These are phyloP conservation scores for Pristis pectinata DNA, from an alignment of 2,797 vertebrate genomes.

Conservation along the genomic window DNA sequence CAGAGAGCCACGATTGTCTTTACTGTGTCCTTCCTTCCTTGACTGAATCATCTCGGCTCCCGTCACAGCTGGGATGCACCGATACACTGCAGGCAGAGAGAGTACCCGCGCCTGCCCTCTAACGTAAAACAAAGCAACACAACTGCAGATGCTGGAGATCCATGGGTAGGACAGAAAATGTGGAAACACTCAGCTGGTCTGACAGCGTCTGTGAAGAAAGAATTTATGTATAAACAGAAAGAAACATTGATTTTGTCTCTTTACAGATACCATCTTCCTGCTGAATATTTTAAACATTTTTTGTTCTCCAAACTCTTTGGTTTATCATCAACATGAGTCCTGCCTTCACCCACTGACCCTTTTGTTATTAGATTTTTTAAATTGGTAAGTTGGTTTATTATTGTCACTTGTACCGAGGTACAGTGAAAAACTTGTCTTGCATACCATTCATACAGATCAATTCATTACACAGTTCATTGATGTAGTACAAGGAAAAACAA, in stretches of 20 bases:
- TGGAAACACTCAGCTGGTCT: too few species aligned
- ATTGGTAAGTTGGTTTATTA: too few species aligned
- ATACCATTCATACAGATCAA: too few species aligned
- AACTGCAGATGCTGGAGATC: not conserved
- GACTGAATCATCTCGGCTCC: not conserved
- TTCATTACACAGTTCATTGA: too few species aligned
- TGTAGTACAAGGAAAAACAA: too few species aligned
- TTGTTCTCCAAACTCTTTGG: too few species aligned
- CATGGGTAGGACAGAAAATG: too few species aligned
- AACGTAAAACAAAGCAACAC: not conserved
- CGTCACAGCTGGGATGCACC: not conserved
- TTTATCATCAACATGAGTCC: not conserved
- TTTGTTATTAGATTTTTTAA: not conserved
- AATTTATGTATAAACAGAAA: too few species aligned
- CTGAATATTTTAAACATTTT: not conserved
- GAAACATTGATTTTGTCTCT: not conserved
- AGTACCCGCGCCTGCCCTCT: not conserved
- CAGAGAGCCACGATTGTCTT: not conserved
- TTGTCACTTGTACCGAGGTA: too few species aligned
- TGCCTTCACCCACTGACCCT: not conserved
- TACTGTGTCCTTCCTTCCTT: not conserved
- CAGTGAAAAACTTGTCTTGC: too few species aligned
- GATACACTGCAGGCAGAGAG: not conserved
- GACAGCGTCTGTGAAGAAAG: too few species aligned
- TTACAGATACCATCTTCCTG: not conserved